Evolutionary conservation across 2,113 vertebrate genomes (phyloP).

Genomic region (Arvicanthis niloticus): DNA sequence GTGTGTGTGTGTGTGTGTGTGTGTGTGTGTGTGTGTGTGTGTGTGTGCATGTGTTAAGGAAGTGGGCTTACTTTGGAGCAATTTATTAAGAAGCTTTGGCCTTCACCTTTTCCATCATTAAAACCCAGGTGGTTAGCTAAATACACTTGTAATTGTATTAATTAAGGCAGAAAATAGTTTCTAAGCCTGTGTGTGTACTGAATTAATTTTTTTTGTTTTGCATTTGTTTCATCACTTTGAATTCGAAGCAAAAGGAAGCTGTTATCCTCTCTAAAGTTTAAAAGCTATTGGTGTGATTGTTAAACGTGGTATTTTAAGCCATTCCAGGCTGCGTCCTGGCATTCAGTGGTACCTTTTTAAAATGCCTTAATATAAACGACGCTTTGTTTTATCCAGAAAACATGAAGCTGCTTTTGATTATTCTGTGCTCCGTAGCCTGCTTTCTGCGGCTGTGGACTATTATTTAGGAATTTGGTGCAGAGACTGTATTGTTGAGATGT

Average conservation of each 20-base stretch:
- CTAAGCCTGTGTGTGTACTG: conserved; percentile 64
- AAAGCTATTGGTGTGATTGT: conserved; percentile 75
- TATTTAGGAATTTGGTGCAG: conserved; percentile 83
- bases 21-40: conserved; percentile 37
- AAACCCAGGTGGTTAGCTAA: conserved; percentile 65
- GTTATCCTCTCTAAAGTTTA: conserved; percentile 68
- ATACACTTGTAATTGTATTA: conserved; percentile 62
- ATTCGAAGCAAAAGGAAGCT: conserved; percentile 77
- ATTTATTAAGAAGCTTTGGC: conserved; percentile 62
- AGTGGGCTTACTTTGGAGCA: conserved; percentile 28
- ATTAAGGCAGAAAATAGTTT: conserved; percentile 53
- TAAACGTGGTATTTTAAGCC: conserved; percentile 82
- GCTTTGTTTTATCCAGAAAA: conserved; percentile 91
- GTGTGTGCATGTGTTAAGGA: conserved; percentile 25
- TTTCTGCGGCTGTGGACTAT: conserved; percentile 84
- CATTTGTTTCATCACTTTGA: conserved; percentile 77
- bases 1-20: background rate
- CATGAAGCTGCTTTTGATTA: conserved; percentile 89
- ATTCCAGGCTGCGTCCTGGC: conserved; percentile 80
- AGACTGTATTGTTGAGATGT: conserved; percentile 78
- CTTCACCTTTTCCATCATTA: conserved; percentile 26
- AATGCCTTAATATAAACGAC: conserved; percentile 88
- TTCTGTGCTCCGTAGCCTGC: conserved; percentile 81
- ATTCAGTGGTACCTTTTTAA: conserved; percentile 86
- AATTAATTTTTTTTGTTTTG: conserved; percentile 69